These are phyloP conservation scores for Apamea sordens DNA, from an alignment of 2,888 invertebrate genomes.

Conservation along the genomic window DNA sequence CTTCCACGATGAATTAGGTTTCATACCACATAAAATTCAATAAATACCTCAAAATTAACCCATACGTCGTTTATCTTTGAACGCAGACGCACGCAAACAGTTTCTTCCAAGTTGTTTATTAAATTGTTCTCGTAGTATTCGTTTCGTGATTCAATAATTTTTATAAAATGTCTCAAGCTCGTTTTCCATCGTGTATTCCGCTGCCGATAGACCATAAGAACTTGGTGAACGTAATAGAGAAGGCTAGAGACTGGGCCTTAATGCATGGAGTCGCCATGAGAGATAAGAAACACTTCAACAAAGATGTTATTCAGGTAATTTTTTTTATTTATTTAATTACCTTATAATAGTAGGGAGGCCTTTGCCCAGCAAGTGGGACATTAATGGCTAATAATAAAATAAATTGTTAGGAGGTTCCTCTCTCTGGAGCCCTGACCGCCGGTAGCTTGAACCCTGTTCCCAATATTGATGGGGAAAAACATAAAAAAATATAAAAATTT, in stretches of 20 bases:
- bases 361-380: not conserved
- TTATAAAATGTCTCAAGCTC: constrained; percentile 83
- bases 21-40: constrained; percentile 28
- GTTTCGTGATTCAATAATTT: constrained; percentile 4
- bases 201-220: constrained; percentile 92
- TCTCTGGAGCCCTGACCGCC: no score
- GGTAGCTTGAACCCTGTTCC: no score
- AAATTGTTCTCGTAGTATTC: constrained; percentile 5
- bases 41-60: constrained; percentile 41
- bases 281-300: constrained; percentile 92
- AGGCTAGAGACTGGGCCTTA: constrained; percentile 95
- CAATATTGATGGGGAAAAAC: no score
- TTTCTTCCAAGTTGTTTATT: not conserved
- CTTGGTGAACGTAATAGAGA: constrained; percentile 92
- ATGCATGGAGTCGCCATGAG: constrained; percentile 96
- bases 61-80: constrained; percentile 33
- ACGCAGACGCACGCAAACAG: constrained; percentile 12
- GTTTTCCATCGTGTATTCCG: constrained; percentile 91
- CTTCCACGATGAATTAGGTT: constrained; percentile 13
- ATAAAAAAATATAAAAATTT: no score
- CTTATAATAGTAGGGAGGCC: not conserved
- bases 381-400: not conserved
- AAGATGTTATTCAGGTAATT: constrained; percentile 91
- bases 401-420: not conserved
- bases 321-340: not conserved